Percentiles rank a stretch among this genome's conserved stretches.
Conservation (phyloP, 2,797 vertebrate genomes). For the Pangasius sanitwongsei region DNA sequence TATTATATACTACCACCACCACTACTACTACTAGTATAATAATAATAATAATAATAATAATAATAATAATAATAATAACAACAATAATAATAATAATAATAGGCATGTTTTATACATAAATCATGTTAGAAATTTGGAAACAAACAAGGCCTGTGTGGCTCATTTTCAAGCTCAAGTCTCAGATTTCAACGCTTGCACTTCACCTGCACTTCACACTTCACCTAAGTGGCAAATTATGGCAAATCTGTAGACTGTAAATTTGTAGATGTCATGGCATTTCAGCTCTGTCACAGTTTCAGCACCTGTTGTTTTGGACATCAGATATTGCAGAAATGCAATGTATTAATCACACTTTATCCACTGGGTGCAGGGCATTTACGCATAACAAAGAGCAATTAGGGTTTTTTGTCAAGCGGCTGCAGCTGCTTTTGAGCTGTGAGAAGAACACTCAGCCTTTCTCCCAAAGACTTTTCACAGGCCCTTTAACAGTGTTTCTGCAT, state of each 20-base stretch:
- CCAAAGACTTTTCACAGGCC: background rate
- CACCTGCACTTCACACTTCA: background rate
- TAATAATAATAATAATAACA: background rate
- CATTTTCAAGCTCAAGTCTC: background rate
- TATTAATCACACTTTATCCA: conserved; percentile 72
- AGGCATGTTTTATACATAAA: background rate
- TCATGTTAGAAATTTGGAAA: background rate
- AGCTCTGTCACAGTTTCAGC: conserved; percentile 13
- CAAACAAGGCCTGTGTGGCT: background rate
- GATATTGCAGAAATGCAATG: conserved; percentile 65
- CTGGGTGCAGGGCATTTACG: conserved; percentile 84
- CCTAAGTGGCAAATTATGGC: rapidly evolving
- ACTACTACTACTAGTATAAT: too few species aligned
- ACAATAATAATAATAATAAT: background rate
- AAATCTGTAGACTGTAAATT: background rate
- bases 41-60: too few species aligned
- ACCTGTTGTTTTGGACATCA: conserved; percentile 66
- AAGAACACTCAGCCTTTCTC: conserved; percentile 1
- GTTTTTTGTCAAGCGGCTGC: conserved; percentile 82
- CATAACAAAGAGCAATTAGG: conserved; percentile 97
- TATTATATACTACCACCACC: too few species aligned
- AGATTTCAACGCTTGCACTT: background rate
- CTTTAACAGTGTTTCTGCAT: background rate
- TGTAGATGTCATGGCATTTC: conserved; percentile 15
- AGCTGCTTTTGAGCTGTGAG: conserved; percentile 88